These are phyloP conservation scores for Malurus cyaneus DNA, from an alignment of 2,113 vertebrate genomes.

Conservation along the genomic window DNA sequence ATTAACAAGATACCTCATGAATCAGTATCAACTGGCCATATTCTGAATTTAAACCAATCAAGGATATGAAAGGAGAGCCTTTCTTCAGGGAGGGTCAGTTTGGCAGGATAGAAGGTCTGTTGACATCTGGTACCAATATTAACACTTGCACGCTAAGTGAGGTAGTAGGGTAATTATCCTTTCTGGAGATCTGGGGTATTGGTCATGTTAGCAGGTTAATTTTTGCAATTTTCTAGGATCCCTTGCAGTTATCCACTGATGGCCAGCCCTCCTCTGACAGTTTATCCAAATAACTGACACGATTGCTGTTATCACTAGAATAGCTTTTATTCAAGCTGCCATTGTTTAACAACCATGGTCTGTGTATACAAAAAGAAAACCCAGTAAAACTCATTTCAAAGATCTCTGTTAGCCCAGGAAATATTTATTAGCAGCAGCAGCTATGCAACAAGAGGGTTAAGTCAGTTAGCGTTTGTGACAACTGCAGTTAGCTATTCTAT, in stretches of 20 bases:
- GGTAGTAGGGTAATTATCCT: not conserved
- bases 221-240: constrained; percentile 12
- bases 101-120: not conserved
- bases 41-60: not conserved
- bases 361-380: not conserved
- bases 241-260: not conserved
- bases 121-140: not conserved
- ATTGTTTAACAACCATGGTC: not conserved
- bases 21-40: not conserved
- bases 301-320: not conserved
- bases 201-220: not conserved
- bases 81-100: not conserved
- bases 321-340: not conserved
- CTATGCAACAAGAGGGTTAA: constrained; percentile 19
- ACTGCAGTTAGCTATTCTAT: not conserved
- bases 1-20: not conserved
- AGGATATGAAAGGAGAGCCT: not conserved
- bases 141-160: fast-evolving
- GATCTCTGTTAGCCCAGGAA: not conserved
- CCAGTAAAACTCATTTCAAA: constrained; percentile 22
- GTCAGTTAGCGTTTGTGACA: constrained; percentile 2
- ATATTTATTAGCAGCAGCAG: constrained; percentile 33
- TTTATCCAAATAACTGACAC: constrained; percentile 2
- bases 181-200: not conserved
- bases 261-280: not conserved